phyloP scores from a whole-genome alignment of 1,140 invertebrate species.

The Mylabris phalerata region DNA sequence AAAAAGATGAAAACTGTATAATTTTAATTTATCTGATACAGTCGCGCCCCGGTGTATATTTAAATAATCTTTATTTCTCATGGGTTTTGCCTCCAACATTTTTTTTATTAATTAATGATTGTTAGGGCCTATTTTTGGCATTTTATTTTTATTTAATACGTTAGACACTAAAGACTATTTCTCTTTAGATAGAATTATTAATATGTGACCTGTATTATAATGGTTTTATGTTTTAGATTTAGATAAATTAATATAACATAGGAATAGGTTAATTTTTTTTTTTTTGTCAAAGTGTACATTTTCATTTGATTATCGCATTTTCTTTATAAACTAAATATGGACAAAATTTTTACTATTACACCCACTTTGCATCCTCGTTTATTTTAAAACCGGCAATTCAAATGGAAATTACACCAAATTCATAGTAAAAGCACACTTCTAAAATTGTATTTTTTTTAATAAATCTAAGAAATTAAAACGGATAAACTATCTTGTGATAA shows the following conservation, averaged over 20 bases:
- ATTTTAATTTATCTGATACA: constrained; percentile 13
- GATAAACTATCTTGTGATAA: constrained; percentile 26
- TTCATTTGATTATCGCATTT: constrained; percentile 24
- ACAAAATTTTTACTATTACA: neutral
- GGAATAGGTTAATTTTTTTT: constrained; percentile 27
- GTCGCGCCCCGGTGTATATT: constrained; percentile 18
- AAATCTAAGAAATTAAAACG: constrained; percentile 1
- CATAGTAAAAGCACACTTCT: constrained; percentile 13
- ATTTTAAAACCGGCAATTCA: constrained; percentile 3
- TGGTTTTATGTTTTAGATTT: constrained; percentile 39
- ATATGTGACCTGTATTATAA: constrained; percentile 38
- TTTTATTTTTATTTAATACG: constrained; percentile 27
- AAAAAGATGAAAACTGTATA: constrained; percentile 23
- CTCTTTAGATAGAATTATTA: constrained; percentile 30
- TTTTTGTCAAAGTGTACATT: constrained; percentile 29
- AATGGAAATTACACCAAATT: constrained; percentile 11
- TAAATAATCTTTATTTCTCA: neutral
- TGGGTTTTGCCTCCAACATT: constrained; percentile 4
- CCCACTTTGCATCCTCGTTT: neutral
- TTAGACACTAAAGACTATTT: constrained; percentile 34
- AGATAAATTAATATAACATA: constrained; percentile 32
- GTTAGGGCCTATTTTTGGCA: constrained; percentile 23
- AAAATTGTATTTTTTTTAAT: constrained; percentile 12
- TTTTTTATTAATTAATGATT: constrained; percentile 5
- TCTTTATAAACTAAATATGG: neutral